Conservation (phyloP, 2,888 invertebrate species). For the Hirtodrosophila trivittata region DNA sequence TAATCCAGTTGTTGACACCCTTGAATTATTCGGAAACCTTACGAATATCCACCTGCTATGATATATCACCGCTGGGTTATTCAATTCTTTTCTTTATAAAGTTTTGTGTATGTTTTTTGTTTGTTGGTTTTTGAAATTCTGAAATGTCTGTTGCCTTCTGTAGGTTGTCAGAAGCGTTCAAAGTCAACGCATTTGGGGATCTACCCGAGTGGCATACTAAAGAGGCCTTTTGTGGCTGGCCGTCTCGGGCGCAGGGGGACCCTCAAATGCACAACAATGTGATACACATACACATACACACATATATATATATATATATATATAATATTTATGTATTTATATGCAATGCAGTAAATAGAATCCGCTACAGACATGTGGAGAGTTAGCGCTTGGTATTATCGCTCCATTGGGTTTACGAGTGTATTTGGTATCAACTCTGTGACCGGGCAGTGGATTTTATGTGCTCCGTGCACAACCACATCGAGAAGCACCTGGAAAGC, state of each 20-base stretch:
- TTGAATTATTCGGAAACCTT: neutral
- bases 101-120: neutral
- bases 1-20: too few relatives aligned
- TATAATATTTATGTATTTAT: neutral
- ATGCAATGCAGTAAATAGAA: constrained; percentile 45
- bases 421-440: constrained; percentile 23
- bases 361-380: constrained; percentile 43
- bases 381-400: constrained; percentile 23
- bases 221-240: constrained; percentile 24
- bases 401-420: constrained; percentile 24
- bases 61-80: constrained; percentile 11
- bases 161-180: constrained; percentile 51
- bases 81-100: constrained; percentile 14
- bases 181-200: constrained; percentile 55
- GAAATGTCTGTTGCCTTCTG: constrained; percentile 26
- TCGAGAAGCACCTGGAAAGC: constrained; percentile 3
- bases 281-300: neutral
- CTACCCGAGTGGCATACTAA: constrained; percentile 55
- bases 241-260: neutral
- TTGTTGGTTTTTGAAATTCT: constrained; percentile 10
- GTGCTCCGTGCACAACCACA: constrained; percentile 28
- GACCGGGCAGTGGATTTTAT: constrained; percentile 38
- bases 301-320: neutral
- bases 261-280: constrained; percentile 17
- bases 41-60: neutral